phyloP scores from a whole-genome alignment of 37 sponge, comb jelly and placozoan genomes.

The Aplysina aerophoba region DNA sequence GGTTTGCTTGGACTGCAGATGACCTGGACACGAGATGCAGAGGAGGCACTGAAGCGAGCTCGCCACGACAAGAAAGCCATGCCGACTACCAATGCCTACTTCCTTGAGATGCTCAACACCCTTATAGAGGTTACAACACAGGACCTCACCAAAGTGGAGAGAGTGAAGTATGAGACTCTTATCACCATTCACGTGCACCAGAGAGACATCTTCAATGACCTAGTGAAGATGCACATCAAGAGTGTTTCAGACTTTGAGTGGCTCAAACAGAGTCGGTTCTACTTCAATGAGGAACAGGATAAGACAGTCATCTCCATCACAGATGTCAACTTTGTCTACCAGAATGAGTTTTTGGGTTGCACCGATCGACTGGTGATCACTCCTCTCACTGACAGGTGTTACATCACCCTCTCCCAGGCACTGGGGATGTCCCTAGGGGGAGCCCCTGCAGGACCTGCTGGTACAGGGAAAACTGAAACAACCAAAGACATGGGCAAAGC shows the following conservation, averaged over 20 bases:
- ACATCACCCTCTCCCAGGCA: slow-evolving; percentile 98
- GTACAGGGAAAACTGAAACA: slow-evolving; percentile 95
- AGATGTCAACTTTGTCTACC: slow-evolving; percentile 93
- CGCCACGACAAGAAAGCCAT: slow-evolving; percentile 87
- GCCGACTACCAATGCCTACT: slow-evolving; percentile 71
- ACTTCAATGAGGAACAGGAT: slow-evolving; percentile 91
- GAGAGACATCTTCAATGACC: slow-evolving; percentile 91
- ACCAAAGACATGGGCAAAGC: slow-evolving; percentile 98
- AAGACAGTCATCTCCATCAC: slow-evolving; percentile 90
- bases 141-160: slow-evolving; percentile 76
- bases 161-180: slow-evolving; percentile 88
- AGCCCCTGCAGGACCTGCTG: slow-evolving; percentile 99
- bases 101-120: slow-evolving; percentile 84
- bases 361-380: slow-evolving; percentile 97
- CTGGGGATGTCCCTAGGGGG: slow-evolving; percentile 98
- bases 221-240: slow-evolving; percentile 85
- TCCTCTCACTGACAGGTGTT: slow-evolving; percentile 97
- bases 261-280: slow-evolving; percentile 97
- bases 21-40: slow-evolving; percentile 94
- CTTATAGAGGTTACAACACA: slow-evolving; percentile 88
- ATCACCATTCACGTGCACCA: slow-evolving; percentile 97
- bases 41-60: slow-evolving; percentile 76
- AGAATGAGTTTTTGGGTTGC: slow-evolving; percentile 98
- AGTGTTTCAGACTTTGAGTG: slow-evolving; percentile 91
- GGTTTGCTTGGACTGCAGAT: slow-evolving; percentile 95